A percentile compares a stretch with the other conserved stretches of the same genome.
Evolutionary conservation across 2,113 vertebrate genomes (phyloP).

Genomic region (Xiphophorus maculatus): DNA sequence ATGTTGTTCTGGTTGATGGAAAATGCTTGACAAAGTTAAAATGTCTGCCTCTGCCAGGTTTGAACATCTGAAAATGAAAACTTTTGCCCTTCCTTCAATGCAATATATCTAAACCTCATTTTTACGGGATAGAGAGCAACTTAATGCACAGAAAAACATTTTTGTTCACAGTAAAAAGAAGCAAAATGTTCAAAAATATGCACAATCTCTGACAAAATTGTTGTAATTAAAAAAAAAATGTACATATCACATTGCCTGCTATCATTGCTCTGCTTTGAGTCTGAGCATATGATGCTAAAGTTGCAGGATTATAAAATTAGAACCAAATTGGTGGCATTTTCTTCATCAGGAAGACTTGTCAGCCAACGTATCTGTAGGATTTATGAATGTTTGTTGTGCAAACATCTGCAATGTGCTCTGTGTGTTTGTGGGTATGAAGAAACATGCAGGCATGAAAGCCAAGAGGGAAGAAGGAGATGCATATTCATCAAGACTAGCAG

Average conservation of each 20-base stretch:
- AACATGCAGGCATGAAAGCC: slow-evolving; percentile 23
- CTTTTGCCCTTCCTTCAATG: too few species aligned
- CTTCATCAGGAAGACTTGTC: slow-evolving; percentile 5
- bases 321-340: neutral
- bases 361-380: slow-evolving; percentile 16
- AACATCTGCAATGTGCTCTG: slow-evolving; percentile 8
- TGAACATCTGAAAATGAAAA: too few species aligned
- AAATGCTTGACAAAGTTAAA: neutral
- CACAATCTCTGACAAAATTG: neutral
- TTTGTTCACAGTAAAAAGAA: too few species aligned
- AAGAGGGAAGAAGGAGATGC: slow-evolving; percentile 24
- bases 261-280: neutral
- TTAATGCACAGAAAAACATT: too few species aligned
- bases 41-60: too few species aligned
- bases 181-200: too few species aligned
- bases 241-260: neutral
- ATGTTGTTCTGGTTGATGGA: too few species aligned
- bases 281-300: neutral
- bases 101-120: too few species aligned
- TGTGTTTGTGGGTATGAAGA: slow-evolving; percentile 9
- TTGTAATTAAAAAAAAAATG: neutral
- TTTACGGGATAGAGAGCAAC: too few species aligned
- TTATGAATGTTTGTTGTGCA: slow-evolving; percentile 6
- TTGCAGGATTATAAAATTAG: neutral
- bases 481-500: slow-evolving; percentile 66